A percentile compares a stretch with the other conserved stretches of the same genome.
Evolutionary conservation across 2,888 invertebrate genomes (phyloP).

Genomic region (Trachelus stipa): DNA sequence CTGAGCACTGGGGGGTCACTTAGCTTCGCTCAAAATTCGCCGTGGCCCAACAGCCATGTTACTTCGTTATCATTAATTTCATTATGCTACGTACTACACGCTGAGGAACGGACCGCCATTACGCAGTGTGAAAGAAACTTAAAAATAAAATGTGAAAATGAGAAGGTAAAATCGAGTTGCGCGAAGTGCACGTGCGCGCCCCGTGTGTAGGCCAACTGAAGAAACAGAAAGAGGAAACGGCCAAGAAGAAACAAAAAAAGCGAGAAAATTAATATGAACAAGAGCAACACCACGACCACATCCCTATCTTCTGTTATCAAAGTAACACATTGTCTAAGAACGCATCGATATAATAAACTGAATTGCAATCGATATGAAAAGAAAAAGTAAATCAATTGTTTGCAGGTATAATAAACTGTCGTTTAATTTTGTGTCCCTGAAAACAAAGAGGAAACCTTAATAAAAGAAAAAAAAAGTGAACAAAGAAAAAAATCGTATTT

Average conservation of each 20-base stretch:
- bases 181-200: background rate
- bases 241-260: no score
- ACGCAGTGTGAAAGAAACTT: background rate
- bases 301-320: background rate
- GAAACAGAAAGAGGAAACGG: background rate
- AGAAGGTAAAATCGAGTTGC: background rate
- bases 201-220: background rate
- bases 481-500: conserved; percentile 5
- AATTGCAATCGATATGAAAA: background rate
- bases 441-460: conserved; percentile 17
- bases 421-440: no score
- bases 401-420: no score
- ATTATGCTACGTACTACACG: conserved; percentile 28
- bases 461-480: conserved; percentile 20
- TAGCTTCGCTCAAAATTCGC: conserved; percentile 38
- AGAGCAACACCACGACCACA: background rate
- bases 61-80: conserved; percentile 23
- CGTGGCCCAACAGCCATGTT: conserved; percentile 50
- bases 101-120: conserved; percentile 22
- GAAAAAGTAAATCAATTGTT: no score
- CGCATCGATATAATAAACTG: background rate
- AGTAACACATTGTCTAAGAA: background rate
- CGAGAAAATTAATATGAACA: background rate
- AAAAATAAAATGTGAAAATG: background rate
- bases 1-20: background rate